phyloP scores from a whole-genome alignment of 2,113 vertebrate species.

The Colaptes auratus region DNA sequence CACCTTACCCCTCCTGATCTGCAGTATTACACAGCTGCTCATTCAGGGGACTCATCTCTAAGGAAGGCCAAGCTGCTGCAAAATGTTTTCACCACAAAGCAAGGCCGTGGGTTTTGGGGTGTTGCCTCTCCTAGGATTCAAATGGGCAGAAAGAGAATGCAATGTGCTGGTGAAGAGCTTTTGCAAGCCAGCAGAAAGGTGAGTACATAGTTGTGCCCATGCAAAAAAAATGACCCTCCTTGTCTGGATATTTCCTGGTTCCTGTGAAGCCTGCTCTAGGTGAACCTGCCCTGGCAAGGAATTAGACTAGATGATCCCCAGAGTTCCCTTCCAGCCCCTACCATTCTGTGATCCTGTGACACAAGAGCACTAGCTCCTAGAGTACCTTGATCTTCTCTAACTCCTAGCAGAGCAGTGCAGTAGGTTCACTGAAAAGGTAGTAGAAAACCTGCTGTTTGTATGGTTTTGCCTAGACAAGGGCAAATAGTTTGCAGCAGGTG shows the following conservation, averaged over 20 bases:
- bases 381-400: neutral
- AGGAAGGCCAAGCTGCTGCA: neutral
- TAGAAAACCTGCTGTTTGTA: neutral
- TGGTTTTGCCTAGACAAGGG: neutral
- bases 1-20: neutral
- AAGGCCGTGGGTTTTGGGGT: neutral
- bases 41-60: neutral
- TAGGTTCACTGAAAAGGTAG: neutral
- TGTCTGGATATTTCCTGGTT: too few species aligned
- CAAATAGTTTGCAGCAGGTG: neutral
- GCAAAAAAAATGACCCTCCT: neutral
- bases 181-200: neutral
- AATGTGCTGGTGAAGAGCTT: neutral
- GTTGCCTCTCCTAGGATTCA: too few species aligned
- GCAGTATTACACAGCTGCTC: neutral
- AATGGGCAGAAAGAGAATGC: neutral
- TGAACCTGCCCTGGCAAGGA: too few species aligned
- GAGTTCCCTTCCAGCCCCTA: too few species aligned
- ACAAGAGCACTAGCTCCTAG: neutral
- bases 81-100: neutral
- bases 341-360: too few species aligned
- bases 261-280: too few species aligned
- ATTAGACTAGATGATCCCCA: too few species aligned
- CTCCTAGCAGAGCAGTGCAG: neutral
- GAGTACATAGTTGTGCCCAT: fast-evolving